Evolutionary conservation across 2,888 invertebrate species (phyloP).

Genomic region (Matsumyia berberina): DNA sequence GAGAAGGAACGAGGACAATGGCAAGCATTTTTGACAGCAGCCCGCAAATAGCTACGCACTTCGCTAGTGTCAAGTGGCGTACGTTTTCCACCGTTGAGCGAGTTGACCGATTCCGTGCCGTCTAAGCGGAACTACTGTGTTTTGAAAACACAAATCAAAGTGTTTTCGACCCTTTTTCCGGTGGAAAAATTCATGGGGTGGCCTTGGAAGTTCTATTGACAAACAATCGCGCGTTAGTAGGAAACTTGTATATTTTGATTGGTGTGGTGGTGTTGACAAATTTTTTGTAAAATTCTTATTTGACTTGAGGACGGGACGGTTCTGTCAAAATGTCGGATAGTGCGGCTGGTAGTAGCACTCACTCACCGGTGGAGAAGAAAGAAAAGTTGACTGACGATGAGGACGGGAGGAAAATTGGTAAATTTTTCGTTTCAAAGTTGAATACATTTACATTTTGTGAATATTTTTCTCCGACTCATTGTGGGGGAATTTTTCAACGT

Average conservation of each 20-base stretch:
- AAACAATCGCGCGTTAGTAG: slow-evolving; percentile 45
- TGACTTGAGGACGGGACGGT: slow-evolving; percentile 4
- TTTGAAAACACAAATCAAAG: slow-evolving; percentile 34
- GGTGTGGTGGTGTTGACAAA: slow-evolving; percentile 9
- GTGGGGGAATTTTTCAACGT: background rate
- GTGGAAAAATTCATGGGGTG: slow-evolving; percentile 45
- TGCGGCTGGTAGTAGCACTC: slow-evolving; percentile 38
- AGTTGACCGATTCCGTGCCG: slow-evolving; percentile 24
- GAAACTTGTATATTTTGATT: slow-evolving; percentile 30
- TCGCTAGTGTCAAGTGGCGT: slow-evolving; percentile 60
- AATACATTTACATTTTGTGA: background rate
- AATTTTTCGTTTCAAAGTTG: slow-evolving; percentile 16
- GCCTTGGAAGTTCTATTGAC: slow-evolving; percentile 44
- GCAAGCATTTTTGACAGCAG: slow-evolving; percentile 44
- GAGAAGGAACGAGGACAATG: slow-evolving; percentile 33
- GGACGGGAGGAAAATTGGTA: slow-evolving; percentile 44
- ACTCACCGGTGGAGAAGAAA: slow-evolving; percentile 51
- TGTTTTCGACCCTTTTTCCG: slow-evolving; percentile 19
- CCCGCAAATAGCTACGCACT: slow-evolving; percentile 40
- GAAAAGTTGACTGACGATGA: slow-evolving; percentile 29
- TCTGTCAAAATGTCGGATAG: slow-evolving; percentile 60
- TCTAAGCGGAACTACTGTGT: slow-evolving; percentile 30
- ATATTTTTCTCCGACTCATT: slow-evolving; percentile 2
- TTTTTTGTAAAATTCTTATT: slow-evolving; percentile 25
- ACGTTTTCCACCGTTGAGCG: slow-evolving; percentile 39